A percentile compares a stretch with the other conserved stretches of the same genome.
Conservation (phyloP, 1,140 invertebrate genomes). For the Bombus confusus region DNA sequence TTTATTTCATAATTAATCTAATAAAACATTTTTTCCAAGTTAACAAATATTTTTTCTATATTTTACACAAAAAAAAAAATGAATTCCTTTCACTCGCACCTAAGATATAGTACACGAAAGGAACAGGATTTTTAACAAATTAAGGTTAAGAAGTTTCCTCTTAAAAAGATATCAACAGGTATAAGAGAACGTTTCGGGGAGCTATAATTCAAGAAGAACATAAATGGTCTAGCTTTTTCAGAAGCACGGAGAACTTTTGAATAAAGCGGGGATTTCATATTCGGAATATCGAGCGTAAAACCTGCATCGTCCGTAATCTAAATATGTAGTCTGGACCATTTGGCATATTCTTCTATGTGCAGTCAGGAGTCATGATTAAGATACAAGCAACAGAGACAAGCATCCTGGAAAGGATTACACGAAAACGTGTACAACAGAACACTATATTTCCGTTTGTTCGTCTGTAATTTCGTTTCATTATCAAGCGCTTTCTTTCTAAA, state of each 20-base stretch:
- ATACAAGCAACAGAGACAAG: not conserved
- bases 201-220: not conserved
- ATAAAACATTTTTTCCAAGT: too few species aligned
- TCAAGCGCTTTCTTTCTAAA: not conserved
- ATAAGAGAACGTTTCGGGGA: not conserved
- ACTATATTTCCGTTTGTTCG: not conserved
- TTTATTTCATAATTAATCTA: not conserved
- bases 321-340: not conserved
- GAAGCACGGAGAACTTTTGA: not conserved
- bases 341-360: not conserved
- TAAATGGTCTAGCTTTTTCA: not conserved
- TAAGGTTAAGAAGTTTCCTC: too few species aligned
- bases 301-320: not conserved
- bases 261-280: not conserved
- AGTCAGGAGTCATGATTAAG: not conserved
- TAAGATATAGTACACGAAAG: too few species aligned
- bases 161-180: constrained; percentile 15
- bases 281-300: not conserved
- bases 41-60: too few species aligned
- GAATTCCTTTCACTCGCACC: too few species aligned
- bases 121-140: too few species aligned
- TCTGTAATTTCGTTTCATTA: not conserved
- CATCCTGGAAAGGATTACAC: not conserved
- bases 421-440: not conserved
- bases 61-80: too few species aligned